phyloP scores from a whole-genome alignment of 2,888 invertebrate genomes.

The Trachelus tabidus region DNA sequence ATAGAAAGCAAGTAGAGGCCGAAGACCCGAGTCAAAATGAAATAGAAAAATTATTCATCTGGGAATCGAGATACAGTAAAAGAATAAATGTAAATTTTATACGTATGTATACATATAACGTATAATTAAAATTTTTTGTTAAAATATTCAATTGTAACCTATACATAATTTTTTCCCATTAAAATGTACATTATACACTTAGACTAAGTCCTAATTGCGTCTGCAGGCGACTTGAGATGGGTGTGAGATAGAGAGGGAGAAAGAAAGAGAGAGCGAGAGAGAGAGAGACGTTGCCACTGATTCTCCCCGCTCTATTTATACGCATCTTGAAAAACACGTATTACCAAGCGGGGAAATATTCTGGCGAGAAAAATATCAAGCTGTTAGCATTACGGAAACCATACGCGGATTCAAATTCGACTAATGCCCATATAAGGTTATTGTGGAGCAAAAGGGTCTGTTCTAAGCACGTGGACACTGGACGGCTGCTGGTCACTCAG shows the following conservation, averaged over 20 bases:
- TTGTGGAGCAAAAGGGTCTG: neutral
- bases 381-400: neutral
- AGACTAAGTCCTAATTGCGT: too few species aligned
- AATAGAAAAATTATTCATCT: too few species aligned
- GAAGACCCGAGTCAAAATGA: too few species aligned
- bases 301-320: conserved; percentile 28
- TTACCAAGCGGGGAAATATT: neutral
- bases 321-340: conserved; percentile 1
- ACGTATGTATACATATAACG: too few species aligned
- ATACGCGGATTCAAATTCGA: neutral
- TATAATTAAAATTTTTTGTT: too few species aligned
- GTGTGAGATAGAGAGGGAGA: neutral
- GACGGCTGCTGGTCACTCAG: conserved; percentile 52
- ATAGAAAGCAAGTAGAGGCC: too few species aligned
- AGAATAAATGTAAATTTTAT: too few species aligned
- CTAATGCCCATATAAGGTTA: neutral
- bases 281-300: conserved; percentile 15
- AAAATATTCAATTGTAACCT: too few species aligned
- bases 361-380: neutral
- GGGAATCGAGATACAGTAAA: too few species aligned
- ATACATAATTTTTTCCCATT: too few species aligned
- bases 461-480: conserved; percentile 18
- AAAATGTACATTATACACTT: too few species aligned
- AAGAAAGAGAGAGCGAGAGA: neutral
- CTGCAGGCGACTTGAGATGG: neutral